Evolutionary conservation across 2,113 vertebrate genomes (phyloP).

Genomic region (pig (Sus scrofa)): DNA sequence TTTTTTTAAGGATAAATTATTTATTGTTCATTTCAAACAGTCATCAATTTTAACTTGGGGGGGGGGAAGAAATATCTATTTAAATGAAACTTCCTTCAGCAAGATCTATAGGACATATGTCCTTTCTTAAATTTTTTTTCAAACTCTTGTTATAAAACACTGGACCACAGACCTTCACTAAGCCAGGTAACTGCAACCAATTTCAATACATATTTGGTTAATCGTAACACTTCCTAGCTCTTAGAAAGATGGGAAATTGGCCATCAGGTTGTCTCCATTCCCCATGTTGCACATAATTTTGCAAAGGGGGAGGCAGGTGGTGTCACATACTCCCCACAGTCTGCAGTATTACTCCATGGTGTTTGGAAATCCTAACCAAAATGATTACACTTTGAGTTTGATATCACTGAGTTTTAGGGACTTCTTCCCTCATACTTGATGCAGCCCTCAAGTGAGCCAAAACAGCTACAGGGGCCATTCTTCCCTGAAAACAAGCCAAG

Average conservation of each 20-base stretch:
- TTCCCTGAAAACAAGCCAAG: conserved; percentile 77
- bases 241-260: neutral
- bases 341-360: neutral
- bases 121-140: too few species aligned
- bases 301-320: neutral
- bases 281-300: neutral
- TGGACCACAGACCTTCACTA: neutral
- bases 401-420: neutral
- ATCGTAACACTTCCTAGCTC: conserved; percentile 4
- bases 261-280: neutral
- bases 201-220: neutral
- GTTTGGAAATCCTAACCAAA: neutral
- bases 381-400: neutral
- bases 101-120: too few species aligned
- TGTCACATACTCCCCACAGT: neutral
- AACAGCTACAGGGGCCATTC: conserved; percentile 58
- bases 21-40: too few species aligned
- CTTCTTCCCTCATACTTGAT: conserved; percentile 18
- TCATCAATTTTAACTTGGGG: too few species aligned
- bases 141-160: neutral
- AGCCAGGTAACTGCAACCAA: neutral
- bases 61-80: too few species aligned
- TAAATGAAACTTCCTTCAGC: too few species aligned
- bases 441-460: neutral
- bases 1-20: too few species aligned